Evolutionary conservation across 1,140 invertebrate species (phyloP), one percentile per base, ranked within the genome.

Genomic region (Cydia fagiglandana): DNA sequence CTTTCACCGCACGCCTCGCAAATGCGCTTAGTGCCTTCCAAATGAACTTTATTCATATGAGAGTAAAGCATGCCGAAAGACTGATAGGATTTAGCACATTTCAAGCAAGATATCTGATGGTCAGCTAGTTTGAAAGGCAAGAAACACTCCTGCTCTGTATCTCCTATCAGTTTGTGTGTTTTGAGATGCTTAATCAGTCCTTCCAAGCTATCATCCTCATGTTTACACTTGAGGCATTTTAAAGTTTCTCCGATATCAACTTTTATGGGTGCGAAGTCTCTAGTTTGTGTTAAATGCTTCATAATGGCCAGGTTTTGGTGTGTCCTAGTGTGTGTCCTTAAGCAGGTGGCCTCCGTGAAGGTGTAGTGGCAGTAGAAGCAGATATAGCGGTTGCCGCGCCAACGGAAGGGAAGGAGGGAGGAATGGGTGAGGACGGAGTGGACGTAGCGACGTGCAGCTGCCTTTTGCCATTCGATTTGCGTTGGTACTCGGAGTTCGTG

Each of bases 311-410:
- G 7, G n/a, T 41, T 17, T 17, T 45, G 30, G 66, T 70, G 66
- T 0, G 15, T 45, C 9, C 66, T 70, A n/a, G 66, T 70, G n/a
- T 70, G 66, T n/a, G 34, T 20, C 1, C 66, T 34, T 4, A 70
- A 24, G 10, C 30, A 2, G 6, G 66, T 24, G 0, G 66, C 66
- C 4, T 70, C 66, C n/a, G 2, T 15, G 66, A 70, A 70, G 7
- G 66, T 70, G 30, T 41, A 38, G 38, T 70, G 34, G 66, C 66
- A 70, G 38, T 70, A 70, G 66, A 70, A 70, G 66, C 66, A 70
- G 66, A 70, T 70, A 38, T 70, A 70, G 5, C 66, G 66, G 66
- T 70, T 70, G 34, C 66, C 66, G 5, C 34, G 66, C 66, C 66
- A 70, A 17, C 66, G 30, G 38, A 70, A 70, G 13, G 66, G 66